A percentile compares a stretch with the other conserved stretches of the same genome.
Conservation (phyloP, 2,113 vertebrate species). For the Leuciscus idus region DNA sequence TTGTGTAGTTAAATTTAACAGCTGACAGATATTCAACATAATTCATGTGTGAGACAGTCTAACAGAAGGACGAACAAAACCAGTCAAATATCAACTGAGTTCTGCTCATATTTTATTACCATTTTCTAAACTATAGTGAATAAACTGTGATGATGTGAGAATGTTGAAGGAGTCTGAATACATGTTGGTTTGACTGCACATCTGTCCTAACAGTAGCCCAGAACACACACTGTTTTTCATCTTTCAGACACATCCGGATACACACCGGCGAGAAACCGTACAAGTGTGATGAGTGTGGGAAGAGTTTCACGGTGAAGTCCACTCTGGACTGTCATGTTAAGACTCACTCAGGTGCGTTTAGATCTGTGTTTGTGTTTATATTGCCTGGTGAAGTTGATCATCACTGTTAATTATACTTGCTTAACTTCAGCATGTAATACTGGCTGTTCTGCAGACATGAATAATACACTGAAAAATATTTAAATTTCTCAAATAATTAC, state of each 20-base stretch:
- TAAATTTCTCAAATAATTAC: too few species aligned
- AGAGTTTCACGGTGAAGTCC: slow-evolving; percentile 94
- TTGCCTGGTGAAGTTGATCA: neutral
- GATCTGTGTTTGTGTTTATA: neutral
- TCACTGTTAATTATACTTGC: neutral
- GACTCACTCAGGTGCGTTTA: slow-evolving; percentile 85
- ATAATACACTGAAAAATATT: neutral
- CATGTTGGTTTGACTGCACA: too few species aligned
- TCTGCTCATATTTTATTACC: too few species aligned
- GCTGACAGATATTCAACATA: too few species aligned
- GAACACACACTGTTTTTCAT: neutral
- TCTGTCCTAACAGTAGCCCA: too few species aligned
- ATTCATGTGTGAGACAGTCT: too few species aligned
- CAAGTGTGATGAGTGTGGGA: slow-evolving; percentile 90
- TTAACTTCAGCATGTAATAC: neutral
- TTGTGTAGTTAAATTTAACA: too few species aligned
- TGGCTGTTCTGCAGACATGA: neutral
- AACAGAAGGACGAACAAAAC: too few species aligned
- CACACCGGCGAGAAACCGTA: slow-evolving; percentile 91
- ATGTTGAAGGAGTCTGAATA: too few species aligned
- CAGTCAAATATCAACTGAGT: too few species aligned
- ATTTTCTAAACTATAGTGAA: too few species aligned
- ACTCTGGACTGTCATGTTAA: slow-evolving; percentile 92
- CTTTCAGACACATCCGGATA: slow-evolving; percentile 85
- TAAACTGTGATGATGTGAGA: too few species aligned